These are phyloP conservation scores for Muscicapa adusta DNA, from an alignment of 2,113 vertebrate species.

Conservation along the genomic window DNA sequence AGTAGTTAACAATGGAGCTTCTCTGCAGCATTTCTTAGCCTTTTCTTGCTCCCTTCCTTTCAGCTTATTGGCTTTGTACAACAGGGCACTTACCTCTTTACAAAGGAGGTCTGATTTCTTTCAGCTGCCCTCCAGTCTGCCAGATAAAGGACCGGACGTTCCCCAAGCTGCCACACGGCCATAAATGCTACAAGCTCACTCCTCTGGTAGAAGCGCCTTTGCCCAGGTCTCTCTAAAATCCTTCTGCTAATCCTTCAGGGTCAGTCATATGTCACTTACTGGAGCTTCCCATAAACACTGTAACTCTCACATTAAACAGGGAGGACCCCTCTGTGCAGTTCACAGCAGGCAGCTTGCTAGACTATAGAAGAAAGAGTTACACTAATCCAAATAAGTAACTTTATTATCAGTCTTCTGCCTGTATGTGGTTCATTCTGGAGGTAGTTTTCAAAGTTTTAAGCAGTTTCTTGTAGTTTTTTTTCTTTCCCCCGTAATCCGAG, in stretches of 20 bases:
- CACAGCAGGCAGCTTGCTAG: background rate
- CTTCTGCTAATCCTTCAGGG: background rate
- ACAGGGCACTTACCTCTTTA: background rate
- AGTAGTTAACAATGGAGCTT: background rate
- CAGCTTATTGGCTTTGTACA: constrained; percentile 6
- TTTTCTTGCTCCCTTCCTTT: constrained; percentile 15
- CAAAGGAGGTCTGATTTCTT: constrained; percentile 19
- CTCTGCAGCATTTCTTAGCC: constrained; percentile 5
- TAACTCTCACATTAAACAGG: background rate
- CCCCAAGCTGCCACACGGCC: background rate
- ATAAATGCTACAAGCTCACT: background rate
- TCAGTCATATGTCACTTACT: background rate
- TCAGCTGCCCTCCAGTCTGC: background rate
- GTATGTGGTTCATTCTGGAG: background rate
- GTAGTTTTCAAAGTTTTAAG: background rate
- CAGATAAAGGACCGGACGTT: background rate
- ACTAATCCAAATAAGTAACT: background rate
- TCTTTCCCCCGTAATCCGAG: background rate
- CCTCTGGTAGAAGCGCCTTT: background rate
- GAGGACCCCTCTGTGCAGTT: background rate
- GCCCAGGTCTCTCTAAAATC: background rate
- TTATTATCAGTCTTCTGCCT: background rate
- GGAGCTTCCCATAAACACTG: background rate
- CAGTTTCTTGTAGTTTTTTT: no score
- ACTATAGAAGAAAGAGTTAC: background rate